Conservation (phyloP, 2,888 invertebrate genomes). For the Pterobdella sp. region DNA sequence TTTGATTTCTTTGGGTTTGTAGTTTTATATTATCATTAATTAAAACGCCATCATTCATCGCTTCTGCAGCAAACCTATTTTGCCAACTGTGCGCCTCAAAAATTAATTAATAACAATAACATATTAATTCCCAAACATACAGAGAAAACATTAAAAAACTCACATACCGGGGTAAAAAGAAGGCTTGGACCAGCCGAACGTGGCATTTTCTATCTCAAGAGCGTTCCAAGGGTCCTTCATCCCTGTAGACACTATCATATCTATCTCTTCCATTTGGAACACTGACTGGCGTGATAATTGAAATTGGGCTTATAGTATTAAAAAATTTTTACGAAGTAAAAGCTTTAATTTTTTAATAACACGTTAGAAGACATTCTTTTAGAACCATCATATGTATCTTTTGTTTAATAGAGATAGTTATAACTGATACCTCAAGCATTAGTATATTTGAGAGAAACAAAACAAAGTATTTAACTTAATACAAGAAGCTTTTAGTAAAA, state of each 20-base stretch:
- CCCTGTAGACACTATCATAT: background rate
- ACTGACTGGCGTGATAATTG: constrained; percentile 1
- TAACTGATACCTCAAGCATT: constrained; percentile 11
- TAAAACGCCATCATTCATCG: too few species aligned
- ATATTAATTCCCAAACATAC: background rate
- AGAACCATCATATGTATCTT: too few species aligned
- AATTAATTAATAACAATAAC: too few species aligned
- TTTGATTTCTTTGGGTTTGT: background rate
- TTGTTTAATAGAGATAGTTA: background rate
- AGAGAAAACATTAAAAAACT: background rate
- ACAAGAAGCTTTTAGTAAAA: too few species aligned
- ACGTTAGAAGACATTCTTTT: background rate
- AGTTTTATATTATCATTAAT: too few species aligned
- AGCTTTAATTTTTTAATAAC: background rate
- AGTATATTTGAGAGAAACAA: too few species aligned
- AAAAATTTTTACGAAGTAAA: background rate
- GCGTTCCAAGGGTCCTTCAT: background rate
- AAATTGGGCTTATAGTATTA: background rate
- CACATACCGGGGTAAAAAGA: too few species aligned
- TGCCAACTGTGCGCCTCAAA: too few species aligned
- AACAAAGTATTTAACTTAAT: too few species aligned
- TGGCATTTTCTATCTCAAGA: constrained; percentile 24
- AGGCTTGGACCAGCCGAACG: constrained; percentile 26
- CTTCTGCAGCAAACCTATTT: too few species aligned
- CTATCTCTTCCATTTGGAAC: constrained; percentile 24